Percentiles rank a stretch among this genome's conserved stretches.
Conservation (phyloP, 2,797 vertebrate genomes). For the Cossypha polioptera region DNA sequence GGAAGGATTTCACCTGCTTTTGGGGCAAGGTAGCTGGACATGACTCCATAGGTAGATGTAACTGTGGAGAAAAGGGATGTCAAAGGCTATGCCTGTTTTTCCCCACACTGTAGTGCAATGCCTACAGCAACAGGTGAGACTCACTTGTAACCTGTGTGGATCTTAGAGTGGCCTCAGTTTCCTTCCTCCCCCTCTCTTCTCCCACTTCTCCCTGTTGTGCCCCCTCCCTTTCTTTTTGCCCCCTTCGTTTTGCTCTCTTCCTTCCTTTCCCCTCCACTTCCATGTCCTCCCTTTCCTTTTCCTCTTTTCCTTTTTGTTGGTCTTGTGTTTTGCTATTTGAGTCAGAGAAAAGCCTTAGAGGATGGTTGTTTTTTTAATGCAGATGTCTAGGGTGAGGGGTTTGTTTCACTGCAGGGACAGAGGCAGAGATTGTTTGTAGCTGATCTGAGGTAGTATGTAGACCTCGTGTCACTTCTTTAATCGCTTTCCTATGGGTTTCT, state of each 20-base stretch:
- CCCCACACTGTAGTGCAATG: fast-evolving
- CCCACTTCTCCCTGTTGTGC: no score
- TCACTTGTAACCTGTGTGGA: not conserved
- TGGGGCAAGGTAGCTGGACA: not conserved
- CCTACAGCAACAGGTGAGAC: not conserved
- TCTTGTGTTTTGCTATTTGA: not conserved
- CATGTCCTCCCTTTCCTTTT: not conserved
- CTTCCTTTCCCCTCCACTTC: not conserved
- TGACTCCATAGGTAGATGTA: not conserved
- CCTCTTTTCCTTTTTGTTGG: not conserved
- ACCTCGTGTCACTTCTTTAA: not conserved
- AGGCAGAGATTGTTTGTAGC: not conserved
- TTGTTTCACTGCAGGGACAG: not conserved
- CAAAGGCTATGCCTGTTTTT: not conserved
- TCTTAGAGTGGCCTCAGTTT: not conserved
- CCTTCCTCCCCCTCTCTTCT: not conserved
- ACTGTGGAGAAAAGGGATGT: not conserved
- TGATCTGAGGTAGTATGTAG: not conserved
- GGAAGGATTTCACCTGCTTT: not conserved
- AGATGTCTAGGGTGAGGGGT: not conserved
- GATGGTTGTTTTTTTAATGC: not conserved
- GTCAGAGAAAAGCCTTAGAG: not conserved
- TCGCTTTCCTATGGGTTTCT: not conserved
- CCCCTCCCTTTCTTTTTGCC: not conserved
- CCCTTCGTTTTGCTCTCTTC: not conserved